Percentiles rank a stretch among this genome's conserved stretches.
Evolutionary conservation across 2,888 invertebrate genomes (phyloP).

Genomic region (Germaria angustata): DNA sequence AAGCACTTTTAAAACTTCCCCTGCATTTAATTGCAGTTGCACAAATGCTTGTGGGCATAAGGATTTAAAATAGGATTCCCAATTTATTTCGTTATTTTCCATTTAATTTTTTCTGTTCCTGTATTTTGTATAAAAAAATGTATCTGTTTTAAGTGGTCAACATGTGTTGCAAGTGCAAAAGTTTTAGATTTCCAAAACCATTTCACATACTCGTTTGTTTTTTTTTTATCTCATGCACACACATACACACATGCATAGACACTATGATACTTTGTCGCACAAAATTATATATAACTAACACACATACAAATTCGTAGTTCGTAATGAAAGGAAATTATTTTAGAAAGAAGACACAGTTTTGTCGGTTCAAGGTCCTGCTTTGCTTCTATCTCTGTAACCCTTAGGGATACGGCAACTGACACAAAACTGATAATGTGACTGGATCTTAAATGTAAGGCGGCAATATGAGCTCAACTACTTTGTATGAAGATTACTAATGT

Average conservation of each 20-base stretch:
- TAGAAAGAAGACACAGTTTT: too few species aligned
- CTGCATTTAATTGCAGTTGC: neutral
- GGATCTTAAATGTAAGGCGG: too few species aligned
- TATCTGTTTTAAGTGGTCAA: slow-evolving; percentile 44
- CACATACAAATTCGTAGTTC: neutral
- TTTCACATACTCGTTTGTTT: slow-evolving; percentile 38
- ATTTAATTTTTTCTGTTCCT: neutral
- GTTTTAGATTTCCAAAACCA: slow-evolving; percentile 42
- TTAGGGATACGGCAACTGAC: too few species aligned
- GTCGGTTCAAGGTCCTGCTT: too few species aligned
- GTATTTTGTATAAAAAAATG: slow-evolving; percentile 9
- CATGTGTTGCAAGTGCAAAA: slow-evolving; percentile 54
- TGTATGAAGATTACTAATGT: too few species aligned
- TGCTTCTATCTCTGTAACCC: too few species aligned
- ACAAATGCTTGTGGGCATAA: neutral
- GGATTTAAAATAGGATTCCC: slow-evolving; percentile 31
- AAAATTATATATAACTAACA: slow-evolving; percentile 17
- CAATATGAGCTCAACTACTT: too few species aligned
- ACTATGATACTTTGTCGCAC: neutral
- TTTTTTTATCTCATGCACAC: neutral
- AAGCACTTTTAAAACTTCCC: neutral
- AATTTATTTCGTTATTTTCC: slow-evolving; percentile 45
- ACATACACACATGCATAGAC: too few species aligned
- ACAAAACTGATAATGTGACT: too few species aligned
- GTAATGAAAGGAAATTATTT: too few species aligned